Base-by-base conservation (phyloP, 92 coral and sea anemone genomes). In the Phenganax marumi region DNA sequence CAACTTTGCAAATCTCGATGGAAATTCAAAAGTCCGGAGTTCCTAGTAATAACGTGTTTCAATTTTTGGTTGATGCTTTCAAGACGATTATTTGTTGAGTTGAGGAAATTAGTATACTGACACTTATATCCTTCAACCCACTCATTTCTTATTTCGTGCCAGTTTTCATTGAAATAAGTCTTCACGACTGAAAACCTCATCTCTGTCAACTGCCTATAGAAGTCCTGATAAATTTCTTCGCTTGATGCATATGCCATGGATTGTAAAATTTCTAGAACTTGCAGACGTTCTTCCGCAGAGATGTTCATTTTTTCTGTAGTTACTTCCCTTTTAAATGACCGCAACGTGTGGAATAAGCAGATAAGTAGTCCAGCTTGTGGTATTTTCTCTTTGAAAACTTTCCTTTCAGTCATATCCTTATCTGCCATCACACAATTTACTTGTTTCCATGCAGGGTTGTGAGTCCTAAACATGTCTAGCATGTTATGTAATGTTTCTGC, bases 21-120 rank as follows among this genome's bases (percentile, higher is more conserved):
- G 62, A 87, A 87, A 6, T 84, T 82, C 47, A 87, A 73, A 22
- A 87, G 82, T 25, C 60, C 9, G 12, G 85, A 84, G 50, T 87
- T 73, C 17, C 71, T 77, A 12, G 88, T 49, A n/a, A 79, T 80
- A 5, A 87, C 90, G 58, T 56, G 58, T 50, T 84, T 87, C 21
- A 87, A 48, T 71, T 84, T 87, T 62, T 84, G 91, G 66, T 84
- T 88, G 13, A 88, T 85, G 68, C 88, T 70, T 60, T 84, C 85
- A 18, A 88, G 85, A 8, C 88, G 76, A 60, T 84, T 84, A 74
- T 84, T 88, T 61, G 88, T 84, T 6, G 88, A 84, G 68, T 88
- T 88, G 52, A 84, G 18, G 8, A 87, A 70, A 51, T 84, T 84
- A 33, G 66, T 68, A 50, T 50, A 84, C 22, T 70, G 33, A 24